Evolutionary conservation across 2,888 invertebrate species (phyloP), one percentile per base, ranked within the genome.

Genomic region (Zygothrica quintamaculata): DNA sequence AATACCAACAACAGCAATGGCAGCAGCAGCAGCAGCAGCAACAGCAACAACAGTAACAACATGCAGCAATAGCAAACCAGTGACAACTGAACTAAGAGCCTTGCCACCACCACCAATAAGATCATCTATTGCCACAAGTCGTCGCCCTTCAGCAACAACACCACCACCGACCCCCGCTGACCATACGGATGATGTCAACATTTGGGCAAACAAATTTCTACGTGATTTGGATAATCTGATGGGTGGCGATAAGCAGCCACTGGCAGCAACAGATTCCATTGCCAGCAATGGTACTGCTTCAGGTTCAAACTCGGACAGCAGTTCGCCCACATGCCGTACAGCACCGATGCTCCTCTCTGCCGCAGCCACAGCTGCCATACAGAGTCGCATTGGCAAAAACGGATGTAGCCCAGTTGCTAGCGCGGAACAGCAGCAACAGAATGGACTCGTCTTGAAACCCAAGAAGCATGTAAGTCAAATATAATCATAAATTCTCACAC

Each of bases 201-300:
- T 90, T 84, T 91, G 91, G 91, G 91, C 90, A 78, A 89, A 89
- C 85, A 90, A 89, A 88, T 90, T 90, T 82, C 84, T 91, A 71
- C 90, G 88, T 75, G 91, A 91, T 84, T 87, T 91, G 85, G 90
- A 91, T 82, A 90, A 88, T 81, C 88, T 91, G 88, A 90, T 91
- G 89, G 88, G 87, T 18, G 67, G 60, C 56, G 89, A 90, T 87
- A 89, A 90, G 75, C 71, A 77, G 82, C 76, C 75, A 22, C 18
- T 22, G 18, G 18, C 2, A 22, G 18, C 18, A 3, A 5, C 2
- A 22, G 76, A 64, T 1, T 47, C 64, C 40, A 36, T 72, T 37
- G 47, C 50, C 6, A 57, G 29, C 31, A 36, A 1, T 12, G n/a
- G n/a, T 4, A 3, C 11, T 11, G 13, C 46, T n/a, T 40, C 55